Evolutionary conservation across 2,113 vertebrate species (phyloP), one percentile per base, ranked within the genome.

Genomic region (Dryoscopus gambensis): DNA sequence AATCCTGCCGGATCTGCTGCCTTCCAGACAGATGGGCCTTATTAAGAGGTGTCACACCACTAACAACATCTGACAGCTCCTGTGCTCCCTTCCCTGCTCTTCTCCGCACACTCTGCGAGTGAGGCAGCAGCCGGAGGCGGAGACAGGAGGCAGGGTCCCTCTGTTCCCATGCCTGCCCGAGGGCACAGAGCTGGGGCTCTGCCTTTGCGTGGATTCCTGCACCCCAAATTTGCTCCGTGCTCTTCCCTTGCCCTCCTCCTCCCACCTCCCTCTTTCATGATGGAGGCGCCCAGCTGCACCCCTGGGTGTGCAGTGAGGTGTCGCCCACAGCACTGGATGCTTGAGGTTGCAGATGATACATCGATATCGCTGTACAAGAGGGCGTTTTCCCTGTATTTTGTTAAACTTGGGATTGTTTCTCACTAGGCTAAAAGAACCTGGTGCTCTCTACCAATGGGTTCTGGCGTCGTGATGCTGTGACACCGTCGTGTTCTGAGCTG

Each of bases 11-110:
- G 89, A 86, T 93, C 79, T 0, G 0, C 59, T 89, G 83, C 50
- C 81, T 95, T 57, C 84, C 70, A 77, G 53, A 62, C 93, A 97
- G 95, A 96, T 87, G 92, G 92, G 84, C 57, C 53, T 95, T 91
- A 95, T 97, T 95, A 97, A 97, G 94, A 97, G 92, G 93, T 91
- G 89, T 81, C 95, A 76, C 93, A 79, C 59, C 4, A 17, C 91
- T 96, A 95, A 95, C 46, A 37, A 21, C 73, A 92, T 47, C 95
- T 91, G 90, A 92, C 93, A 93, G 73, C 71, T 82, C 78, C 65
- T 88, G 50, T n/a, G 4, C 63, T 87, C 40, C 31, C 57, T 86
- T 67, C 74, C 46, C 52, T 33, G 44, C 52, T 65, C 80, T 23
- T 13, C 55, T 74, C 63, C 2, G 1, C 3, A 4, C 5, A 3